phyloP scores from a whole-genome alignment of 2,113 vertebrate genomes.

The Protomyctophum bolini region DNA sequence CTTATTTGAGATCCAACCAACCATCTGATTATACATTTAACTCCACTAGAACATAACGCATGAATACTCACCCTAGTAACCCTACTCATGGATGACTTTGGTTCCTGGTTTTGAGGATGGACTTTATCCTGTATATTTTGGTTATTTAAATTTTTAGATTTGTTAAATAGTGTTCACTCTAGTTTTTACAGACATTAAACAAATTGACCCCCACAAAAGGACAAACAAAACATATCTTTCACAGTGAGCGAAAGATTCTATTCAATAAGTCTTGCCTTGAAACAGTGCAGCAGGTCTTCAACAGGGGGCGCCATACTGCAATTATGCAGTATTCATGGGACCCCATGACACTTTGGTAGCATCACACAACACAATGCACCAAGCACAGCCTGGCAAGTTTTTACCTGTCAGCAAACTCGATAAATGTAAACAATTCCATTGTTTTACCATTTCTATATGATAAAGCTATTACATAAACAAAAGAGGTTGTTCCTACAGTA shows the following conservation, averaged over 20 bases:
- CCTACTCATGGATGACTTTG: neutral
- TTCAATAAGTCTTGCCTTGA: neutral
- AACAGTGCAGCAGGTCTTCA: neutral
- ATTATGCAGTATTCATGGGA: too few species aligned
- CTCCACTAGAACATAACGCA: neutral
- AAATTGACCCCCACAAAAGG: too few species aligned
- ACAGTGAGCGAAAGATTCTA: neutral
- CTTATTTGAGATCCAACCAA: neutral
- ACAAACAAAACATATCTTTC: too few species aligned
- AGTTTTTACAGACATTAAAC: too few species aligned
- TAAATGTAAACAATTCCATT: too few species aligned
- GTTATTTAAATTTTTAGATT: neutral
- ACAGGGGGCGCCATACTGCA: slow-evolving; percentile 3
- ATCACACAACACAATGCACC: too few species aligned
- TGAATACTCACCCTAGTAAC: neutral
- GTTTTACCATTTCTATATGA: too few species aligned
- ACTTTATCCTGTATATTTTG: neutral
- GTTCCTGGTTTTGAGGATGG: neutral
- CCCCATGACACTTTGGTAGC: too few species aligned
- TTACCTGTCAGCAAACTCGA: too few species aligned
- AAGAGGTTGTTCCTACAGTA: neutral
- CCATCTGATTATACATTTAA: neutral
- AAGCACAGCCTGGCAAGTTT: too few species aligned
- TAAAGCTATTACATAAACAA: too few species aligned
- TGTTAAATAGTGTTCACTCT: too few species aligned